Evolutionary conservation across 2,113 vertebrate species (phyloP).

Genomic region (Chionomys nivalis): DNA sequence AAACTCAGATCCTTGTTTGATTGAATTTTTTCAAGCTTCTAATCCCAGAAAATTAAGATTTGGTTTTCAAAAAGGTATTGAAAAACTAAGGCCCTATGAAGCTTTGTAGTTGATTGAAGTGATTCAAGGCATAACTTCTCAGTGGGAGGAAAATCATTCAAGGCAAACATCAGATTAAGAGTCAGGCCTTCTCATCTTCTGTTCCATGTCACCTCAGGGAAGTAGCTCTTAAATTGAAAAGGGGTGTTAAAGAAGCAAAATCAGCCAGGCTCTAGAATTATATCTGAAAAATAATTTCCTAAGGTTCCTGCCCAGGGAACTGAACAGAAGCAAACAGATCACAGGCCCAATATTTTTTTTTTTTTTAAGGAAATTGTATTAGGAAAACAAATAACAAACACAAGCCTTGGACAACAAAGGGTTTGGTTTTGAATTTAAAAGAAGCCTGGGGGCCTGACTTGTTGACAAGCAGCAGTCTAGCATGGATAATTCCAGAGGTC

Average conservation of each 20-base stretch:
- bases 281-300: conserved; percentile 38
- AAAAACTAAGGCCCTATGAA: neutral
- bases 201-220: neutral
- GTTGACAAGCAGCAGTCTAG: neutral
- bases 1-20: neutral
- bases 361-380: neutral
- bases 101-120: conserved; percentile 8
- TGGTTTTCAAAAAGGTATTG: neutral
- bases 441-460: neutral
- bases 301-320: neutral
- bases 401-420: neutral
- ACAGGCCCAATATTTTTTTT: neutral
- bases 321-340: conserved; percentile 11
- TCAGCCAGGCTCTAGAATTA: conserved; percentile 14
- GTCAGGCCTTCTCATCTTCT: neutral
- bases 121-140: neutral
- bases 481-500: neutral
- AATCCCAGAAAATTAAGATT: conserved; percentile 12
- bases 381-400: conserved; percentile 49
- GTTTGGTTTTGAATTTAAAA: neutral
- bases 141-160: neutral
- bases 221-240: conserved; percentile 17
- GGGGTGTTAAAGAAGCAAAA: neutral
- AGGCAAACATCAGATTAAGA: neutral
- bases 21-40: neutral